These are phyloP conservation scores for Phymanthus crucifer DNA, from an alignment of 92 coral and sea anemone species.

Conservation along the genomic window DNA sequence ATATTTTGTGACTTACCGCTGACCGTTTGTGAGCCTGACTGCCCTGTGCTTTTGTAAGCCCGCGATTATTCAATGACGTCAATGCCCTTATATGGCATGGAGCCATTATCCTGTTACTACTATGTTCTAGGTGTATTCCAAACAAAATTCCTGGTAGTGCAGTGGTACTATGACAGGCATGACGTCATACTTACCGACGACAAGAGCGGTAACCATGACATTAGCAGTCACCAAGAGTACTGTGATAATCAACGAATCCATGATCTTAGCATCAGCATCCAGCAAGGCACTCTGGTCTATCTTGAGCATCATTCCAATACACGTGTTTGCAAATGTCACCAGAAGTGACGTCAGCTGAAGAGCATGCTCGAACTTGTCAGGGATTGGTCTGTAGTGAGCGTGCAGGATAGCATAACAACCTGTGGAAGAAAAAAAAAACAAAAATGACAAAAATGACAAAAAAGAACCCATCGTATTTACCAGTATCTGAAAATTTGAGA, in stretches of 20 bases:
- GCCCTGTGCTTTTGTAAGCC: too few relatives aligned
- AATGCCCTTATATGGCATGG: too few relatives aligned
- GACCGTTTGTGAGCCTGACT: too few relatives aligned
- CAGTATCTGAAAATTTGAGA: too few relatives aligned
- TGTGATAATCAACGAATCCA: conserved; percentile 18
- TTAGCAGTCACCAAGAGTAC: conserved; percentile 21
- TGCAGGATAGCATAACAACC: conserved; percentile 26
- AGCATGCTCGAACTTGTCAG: conserved; percentile 24
- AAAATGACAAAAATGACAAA: neutral
- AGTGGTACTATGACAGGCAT: neutral
- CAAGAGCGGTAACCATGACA: conserved; percentile 21
- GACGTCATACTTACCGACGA: conserved; percentile 19
- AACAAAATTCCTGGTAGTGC: too few relatives aligned
- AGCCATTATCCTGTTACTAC: too few relatives aligned
- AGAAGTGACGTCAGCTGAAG: conserved; percentile 31
- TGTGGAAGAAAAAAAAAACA: neutral
- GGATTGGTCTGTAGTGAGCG: conserved; percentile 19
- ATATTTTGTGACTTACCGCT: too few relatives aligned
- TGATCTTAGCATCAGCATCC: conserved; percentile 22
- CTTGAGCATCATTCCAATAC: conserved; percentile 31
- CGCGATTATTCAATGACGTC: too few relatives aligned
- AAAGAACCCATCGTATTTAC: too few relatives aligned
- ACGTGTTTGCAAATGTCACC: conserved; percentile 30
- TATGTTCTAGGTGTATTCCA: too few relatives aligned
- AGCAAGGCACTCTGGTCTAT: conserved; percentile 27